Percentiles rank a stretch among this genome's conserved stretches.
phyloP scores from a whole-genome alignment of 2,797 vertebrate genomes.

The Lindbergichthys nudifrons region DNA sequence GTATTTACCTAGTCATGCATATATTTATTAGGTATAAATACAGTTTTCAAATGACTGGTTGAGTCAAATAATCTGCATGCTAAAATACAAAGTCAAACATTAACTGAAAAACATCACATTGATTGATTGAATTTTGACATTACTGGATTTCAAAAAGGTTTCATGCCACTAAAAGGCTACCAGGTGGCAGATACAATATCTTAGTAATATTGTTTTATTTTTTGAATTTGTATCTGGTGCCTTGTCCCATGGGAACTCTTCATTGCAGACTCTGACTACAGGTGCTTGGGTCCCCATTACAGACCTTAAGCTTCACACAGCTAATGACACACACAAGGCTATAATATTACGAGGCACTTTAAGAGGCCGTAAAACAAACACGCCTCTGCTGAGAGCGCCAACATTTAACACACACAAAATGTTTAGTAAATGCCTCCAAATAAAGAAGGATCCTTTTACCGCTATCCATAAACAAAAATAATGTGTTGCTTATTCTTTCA shows the following conservation, averaged over 20 bases:
- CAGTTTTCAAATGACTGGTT: not conserved
- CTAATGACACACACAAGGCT: slow-evolving; percentile 64
- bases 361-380: slow-evolving; percentile 52
- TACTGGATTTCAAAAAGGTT: not conserved
- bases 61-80: not conserved
- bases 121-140: not conserved
- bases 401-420: not conserved
- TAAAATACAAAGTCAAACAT: not conserved
- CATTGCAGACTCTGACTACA: slow-evolving; percentile 43
- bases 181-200: not conserved
- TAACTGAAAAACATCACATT: too few species aligned
- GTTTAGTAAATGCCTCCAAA: not conserved
- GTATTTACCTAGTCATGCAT: not conserved
- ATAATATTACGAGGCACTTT: slow-evolving; percentile 44
- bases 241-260: slow-evolving; percentile 71
- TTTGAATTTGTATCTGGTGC: not conserved
- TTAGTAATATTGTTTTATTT: not conserved
- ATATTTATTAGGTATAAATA: not conserved
- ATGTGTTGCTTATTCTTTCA: not conserved
- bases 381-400: slow-evolving; percentile 14
- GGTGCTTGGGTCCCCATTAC: slow-evolving; percentile 54
- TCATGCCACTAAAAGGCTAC: not conserved
- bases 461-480: not conserved
- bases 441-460: not conserved
- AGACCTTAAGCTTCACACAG: slow-evolving; percentile 55